Base-by-base conservation (phyloP, 2,113 vertebrate genomes). In the Tricholaema leucomelas region DNA sequence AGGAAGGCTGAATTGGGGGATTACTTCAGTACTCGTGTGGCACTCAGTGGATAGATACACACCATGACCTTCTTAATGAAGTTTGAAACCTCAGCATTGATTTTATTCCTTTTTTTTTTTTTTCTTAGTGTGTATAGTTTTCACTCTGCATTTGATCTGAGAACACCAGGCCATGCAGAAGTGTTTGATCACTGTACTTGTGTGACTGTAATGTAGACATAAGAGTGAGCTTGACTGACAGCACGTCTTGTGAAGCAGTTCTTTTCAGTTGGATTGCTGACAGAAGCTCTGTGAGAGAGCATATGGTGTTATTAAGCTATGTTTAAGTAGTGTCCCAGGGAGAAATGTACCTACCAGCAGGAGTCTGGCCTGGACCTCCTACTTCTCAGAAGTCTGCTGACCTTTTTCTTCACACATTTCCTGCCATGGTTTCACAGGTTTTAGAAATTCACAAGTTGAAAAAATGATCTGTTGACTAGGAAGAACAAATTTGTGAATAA, bases 221-320 rank as follows among this genome's bases (percentile, higher is more conserved):
- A 80, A 8, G 0, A 28, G n/a, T 40, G 64, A 87, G 44, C 67
- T 24, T 79, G 75, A 66, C 42, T 80, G 93, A 33, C 92, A 88
- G 78, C 64, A 31, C 0, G 0, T 54, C 84, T 80, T 63, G 60
- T 60, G 91, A 88, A 84, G 78, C 24, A 74, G 86, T 72, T 89
- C 38, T 48, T 80, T 71, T 60, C 81, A 83, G 14, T 4, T 89
- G 81, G 81, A 33, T 35, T 44, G 46, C 89, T 85, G 87, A 44
- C 84, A 95, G 89, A 76, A 63, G 59, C 79, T 89, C 83, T 74
- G 67, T 21, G 31, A 83, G 67, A 44, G 60, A 94, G 24, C 95
- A 96, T 91, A 95, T 95, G 95, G 91, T 77, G 60, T 92, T 94
- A 92, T 93, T 85, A 96, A 94, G 92, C 93, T 96, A 91, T 9